Evolutionary conservation across 2,888 invertebrate species (phyloP).

Genomic region (Capitulum mitella): DNA sequence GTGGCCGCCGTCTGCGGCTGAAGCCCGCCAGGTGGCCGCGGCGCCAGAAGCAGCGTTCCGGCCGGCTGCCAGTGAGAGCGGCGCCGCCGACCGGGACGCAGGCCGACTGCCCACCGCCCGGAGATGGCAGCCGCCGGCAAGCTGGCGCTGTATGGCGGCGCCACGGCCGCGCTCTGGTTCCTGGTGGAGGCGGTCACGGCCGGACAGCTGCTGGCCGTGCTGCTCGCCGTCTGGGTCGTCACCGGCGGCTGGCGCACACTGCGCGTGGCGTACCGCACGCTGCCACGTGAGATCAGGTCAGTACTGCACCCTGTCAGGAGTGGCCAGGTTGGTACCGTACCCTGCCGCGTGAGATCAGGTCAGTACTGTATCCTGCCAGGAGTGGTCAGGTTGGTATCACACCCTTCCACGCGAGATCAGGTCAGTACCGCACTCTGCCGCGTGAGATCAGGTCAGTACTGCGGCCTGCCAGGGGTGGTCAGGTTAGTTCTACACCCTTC

Average conservation of each 20-base stretch:
- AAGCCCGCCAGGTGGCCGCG: no score
- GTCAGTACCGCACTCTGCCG: slow-evolving; percentile 26
- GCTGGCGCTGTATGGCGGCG: background rate
- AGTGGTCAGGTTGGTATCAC: background rate
- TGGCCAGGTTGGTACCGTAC: slow-evolving; percentile 14
- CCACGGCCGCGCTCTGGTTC: background rate
- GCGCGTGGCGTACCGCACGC: slow-evolving; percentile 26
- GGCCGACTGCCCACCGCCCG: no score
- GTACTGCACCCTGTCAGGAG: no score
- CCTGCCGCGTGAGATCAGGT: background rate
- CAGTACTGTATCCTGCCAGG: no score
- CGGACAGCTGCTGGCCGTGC: background rate
- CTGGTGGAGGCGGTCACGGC: slow-evolving; percentile 2
- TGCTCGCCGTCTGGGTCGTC: slow-evolving; percentile 27
- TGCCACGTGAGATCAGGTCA: slow-evolving; percentile 28
- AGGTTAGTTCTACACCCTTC: slow-evolving; percentile 11
- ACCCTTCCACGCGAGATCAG: slow-evolving; percentile 27
- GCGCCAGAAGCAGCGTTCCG: no score
- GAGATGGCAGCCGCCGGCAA: no score
- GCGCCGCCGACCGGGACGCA: no score
- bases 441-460: slow-evolving; percentile 26
- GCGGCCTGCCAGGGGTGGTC: slow-evolving; percentile 24
- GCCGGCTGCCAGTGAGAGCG: no score
- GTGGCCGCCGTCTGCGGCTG: no score
- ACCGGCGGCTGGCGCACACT: slow-evolving; percentile 28